These are phyloP conservation scores for Vanessa cardui DNA, from an alignment of 2,888 invertebrate genomes.

Conservation along the genomic window DNA sequence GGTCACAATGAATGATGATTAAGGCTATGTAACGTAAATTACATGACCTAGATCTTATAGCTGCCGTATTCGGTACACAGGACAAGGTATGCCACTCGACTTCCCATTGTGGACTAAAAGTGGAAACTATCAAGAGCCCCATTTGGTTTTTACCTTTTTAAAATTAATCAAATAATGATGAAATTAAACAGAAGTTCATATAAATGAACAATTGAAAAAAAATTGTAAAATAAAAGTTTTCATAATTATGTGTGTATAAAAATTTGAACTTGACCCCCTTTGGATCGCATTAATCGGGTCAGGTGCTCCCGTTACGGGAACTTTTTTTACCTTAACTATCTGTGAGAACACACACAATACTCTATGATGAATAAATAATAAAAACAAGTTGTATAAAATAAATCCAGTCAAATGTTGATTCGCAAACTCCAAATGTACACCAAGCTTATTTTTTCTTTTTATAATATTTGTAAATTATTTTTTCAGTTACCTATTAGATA, in stretches of 20 bases:
- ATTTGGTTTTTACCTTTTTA: neutral
- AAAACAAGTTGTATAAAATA: neutral
- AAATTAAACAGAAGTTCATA: neutral
- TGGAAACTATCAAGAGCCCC: neutral
- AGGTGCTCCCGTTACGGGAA: neutral
- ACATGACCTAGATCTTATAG: no score
- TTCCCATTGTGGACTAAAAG: neutral
- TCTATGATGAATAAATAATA: neutral
- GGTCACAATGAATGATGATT: no score
- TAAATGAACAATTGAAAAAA: neutral
- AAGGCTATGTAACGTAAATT: no score
- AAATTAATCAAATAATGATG: neutral
- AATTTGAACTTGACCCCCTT: neutral
- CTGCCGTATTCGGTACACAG: no score
- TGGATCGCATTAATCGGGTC: neutral
- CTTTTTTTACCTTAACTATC: neutral
- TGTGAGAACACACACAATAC: neutral
- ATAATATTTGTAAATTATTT: no score
- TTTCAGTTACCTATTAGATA: no score
- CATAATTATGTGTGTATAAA: neutral
- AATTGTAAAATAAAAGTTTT: neutral
- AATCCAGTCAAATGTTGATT: no score
- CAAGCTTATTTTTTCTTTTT: no score
- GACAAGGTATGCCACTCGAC: no score
- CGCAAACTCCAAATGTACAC: no score